phyloP scores from a whole-genome alignment of 2,888 invertebrate genomes.

The Netelia melanura region DNA sequence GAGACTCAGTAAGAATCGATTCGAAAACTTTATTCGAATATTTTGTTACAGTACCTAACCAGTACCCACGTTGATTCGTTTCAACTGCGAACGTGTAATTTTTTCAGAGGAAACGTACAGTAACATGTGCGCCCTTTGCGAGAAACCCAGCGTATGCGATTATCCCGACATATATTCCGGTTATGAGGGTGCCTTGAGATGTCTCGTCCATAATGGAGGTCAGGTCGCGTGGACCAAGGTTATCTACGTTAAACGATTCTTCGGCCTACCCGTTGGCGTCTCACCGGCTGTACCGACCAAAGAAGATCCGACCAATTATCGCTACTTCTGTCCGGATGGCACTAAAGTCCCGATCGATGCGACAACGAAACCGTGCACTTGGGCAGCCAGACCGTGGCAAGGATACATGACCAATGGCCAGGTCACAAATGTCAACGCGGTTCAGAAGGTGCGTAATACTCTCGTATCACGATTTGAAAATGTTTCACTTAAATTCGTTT shows the following conservation, averaged over 20 bases:
- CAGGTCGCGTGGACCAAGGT: conserved; percentile 93
- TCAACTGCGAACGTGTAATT: conserved; percentile 24
- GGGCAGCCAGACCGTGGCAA: conserved; percentile 95
- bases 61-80: conserved; percentile 9
- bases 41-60: neutral
- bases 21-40: conserved; percentile 2
- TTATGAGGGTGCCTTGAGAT: conserved; percentile 94
- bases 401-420: conserved; percentile 90
- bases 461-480: no score
- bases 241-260: conserved; percentile 92
- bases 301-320: conserved; percentile 89
- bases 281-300: conserved; percentile 87
- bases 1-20: conserved; percentile 88
- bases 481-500: no score
- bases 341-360: conserved; percentile 89
- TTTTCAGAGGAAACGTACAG: conserved; percentile 90
- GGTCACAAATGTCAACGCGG: conserved; percentile 79
- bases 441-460: conserved; percentile 77
- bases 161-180: conserved; percentile 94
- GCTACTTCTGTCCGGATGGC: conserved; percentile 93
- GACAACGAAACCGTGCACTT: conserved; percentile 88
- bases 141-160: conserved; percentile 91
- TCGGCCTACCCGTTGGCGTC: conserved; percentile 89
- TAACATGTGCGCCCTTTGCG: conserved; percentile 92
- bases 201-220: conserved; percentile 92